Evolutionary conservation across 2,888 invertebrate species (phyloP), one percentile per base, ranked within the genome.

Genomic region (Ariolimax columbianus): DNA sequence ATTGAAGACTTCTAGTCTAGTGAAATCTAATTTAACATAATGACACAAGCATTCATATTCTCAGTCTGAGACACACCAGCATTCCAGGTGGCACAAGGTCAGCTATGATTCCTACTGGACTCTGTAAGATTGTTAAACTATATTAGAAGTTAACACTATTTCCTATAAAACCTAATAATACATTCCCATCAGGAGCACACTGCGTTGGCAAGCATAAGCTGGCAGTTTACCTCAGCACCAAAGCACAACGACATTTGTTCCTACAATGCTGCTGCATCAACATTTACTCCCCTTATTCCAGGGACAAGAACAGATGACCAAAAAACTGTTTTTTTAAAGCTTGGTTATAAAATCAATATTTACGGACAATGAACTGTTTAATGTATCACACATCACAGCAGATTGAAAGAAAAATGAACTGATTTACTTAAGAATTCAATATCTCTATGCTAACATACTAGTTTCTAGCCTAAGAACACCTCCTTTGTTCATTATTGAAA

Each of bases 171-270:
- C 23, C 33, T 63, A 43, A 17, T 55, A 38, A 0, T 14, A 43
- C 68, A 79, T 66, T 66, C 79, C 33, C 66, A 63, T 40, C 68
- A 68, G 11, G 30, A 66, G 40, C 79, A 79, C 63, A 66, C 43
- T 6, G 66, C 68, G 68, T 68, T 19, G 68, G 47, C 79, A 68
- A 68, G 33, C 43, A 68, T 33, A 79, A 68, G 30, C 66, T 79
- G n/a, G 68, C 63, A 30, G 36, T 68, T 79, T 79, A 79, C 79
- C 79, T 79, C 47, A 47, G 75, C 19, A 75, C 9, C 33, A 75
- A 75, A 75, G 33, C 75, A 47, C 30, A 47, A 47, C 7, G 75
- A 40, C 38, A 78, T 59, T 26, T n/a, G 59, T 63, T 63, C 78
- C 59, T 78, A 78, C 40, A 63, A 17, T n/a, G 63, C 11, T 38